phyloP scores from a whole-genome alignment of 2,113 vertebrate species.

The Xiphophorus maculatus region DNA sequence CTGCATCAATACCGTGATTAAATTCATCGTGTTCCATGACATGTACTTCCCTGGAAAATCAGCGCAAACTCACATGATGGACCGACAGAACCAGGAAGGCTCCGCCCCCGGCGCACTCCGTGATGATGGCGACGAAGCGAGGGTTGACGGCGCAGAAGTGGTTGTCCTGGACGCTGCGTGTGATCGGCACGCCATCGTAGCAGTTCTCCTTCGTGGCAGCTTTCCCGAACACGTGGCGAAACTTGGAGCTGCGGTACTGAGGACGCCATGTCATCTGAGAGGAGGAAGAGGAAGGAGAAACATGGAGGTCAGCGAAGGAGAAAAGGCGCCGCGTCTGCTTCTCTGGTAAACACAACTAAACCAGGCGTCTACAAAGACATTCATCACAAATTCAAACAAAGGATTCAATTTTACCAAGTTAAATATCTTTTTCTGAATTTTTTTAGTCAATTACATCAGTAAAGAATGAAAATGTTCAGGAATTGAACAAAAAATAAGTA shows the following conservation, averaged over 20 bases:
- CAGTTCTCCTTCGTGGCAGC: constrained; percentile 89
- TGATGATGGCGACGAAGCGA: constrained; percentile 92
- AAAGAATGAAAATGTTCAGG: no score
- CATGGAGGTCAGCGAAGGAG: constrained; percentile 35
- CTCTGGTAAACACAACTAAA: no score
- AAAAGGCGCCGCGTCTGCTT: background rate
- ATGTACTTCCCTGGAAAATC: background rate
- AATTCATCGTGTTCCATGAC: background rate
- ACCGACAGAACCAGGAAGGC: constrained; percentile 92
- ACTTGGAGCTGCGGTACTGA: constrained; percentile 92
- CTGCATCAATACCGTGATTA: no score
- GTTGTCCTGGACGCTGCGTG: constrained; percentile 93
- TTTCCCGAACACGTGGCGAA: constrained; percentile 94
- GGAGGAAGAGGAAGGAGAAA: background rate
- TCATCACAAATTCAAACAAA: no score
- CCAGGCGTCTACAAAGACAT: no score
- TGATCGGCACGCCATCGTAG: constrained; percentile 92
- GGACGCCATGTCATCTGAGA: constrained; percentile 95
- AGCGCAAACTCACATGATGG: constrained; percentile 83
- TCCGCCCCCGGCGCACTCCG: constrained; percentile 90
- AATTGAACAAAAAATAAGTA: no score
- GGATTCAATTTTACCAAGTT: no score
- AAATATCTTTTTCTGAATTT: no score
- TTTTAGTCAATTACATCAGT: no score
- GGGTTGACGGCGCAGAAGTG: constrained; percentile 94